Evolutionary conservation across 2,797 vertebrate genomes (phyloP).

Genomic region (Acanthurus lineatus): DNA sequence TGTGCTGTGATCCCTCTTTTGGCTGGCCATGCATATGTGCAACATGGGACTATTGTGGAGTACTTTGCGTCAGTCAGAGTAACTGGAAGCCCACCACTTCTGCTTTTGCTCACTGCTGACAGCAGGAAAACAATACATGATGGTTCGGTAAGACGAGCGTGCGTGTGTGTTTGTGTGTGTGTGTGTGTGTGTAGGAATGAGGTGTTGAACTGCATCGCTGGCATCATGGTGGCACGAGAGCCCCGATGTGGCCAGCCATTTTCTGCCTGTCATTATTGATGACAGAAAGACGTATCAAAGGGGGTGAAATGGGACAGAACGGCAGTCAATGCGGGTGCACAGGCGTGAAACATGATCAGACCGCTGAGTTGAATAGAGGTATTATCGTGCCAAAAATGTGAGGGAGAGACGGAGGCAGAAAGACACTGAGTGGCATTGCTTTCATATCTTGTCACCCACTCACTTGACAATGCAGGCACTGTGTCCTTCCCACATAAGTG

Average conservation of each 20-base stretch:
- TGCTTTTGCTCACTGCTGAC: conserved; percentile 46
- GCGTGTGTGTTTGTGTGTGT: too few species aligned
- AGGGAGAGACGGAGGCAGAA: conserved; percentile 42
- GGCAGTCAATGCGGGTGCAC: conserved; percentile 58
- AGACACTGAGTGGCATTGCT: conserved; percentile 65
- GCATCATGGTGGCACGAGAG: conserved; percentile 33
- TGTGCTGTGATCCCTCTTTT: conserved; percentile 66
- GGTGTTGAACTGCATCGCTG: conserved; percentile 38
- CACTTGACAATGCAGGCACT: conserved; percentile 59
- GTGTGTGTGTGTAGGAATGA: conserved; percentile 4
- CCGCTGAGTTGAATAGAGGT: conserved; percentile 67
- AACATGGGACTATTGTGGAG: conserved; percentile 39
- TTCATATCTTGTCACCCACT: conserved; percentile 77
- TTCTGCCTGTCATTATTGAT: conserved; percentile 69
- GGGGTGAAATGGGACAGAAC: conserved; percentile 65
- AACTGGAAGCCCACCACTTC: conserved; percentile 55
- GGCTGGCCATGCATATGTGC: conserved; percentile 46
- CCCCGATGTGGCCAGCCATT: conserved; percentile 47
- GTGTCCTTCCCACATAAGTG: conserved; percentile 48
- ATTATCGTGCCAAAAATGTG: conserved; percentile 68
- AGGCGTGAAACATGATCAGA: conserved; percentile 79
- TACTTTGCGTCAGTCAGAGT: conserved; percentile 53
- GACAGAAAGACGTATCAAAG: conserved; percentile 67
- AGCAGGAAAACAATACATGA: conserved; percentile 35
- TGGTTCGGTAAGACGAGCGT: conserved; percentile 7